These are phyloP conservation scores for Bradypodion pumilum DNA, from an alignment of 2,797 vertebrate genomes.

Conservation along the genomic window DNA sequence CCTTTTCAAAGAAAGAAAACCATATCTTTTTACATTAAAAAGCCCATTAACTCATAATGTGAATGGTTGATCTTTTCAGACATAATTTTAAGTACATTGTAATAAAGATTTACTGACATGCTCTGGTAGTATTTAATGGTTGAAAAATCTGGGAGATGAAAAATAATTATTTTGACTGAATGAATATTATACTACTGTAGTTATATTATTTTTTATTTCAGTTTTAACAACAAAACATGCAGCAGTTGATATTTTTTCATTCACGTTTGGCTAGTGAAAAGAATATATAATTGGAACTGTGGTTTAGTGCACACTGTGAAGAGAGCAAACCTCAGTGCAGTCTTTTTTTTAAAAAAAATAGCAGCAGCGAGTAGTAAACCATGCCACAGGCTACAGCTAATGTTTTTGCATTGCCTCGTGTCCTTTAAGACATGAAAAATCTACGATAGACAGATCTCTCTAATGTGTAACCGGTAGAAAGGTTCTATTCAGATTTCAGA, in stretches of 20 bases:
- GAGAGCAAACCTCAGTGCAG: constrained; percentile 47
- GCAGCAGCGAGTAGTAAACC: constrained; percentile 54
- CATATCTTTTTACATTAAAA: constrained; percentile 50
- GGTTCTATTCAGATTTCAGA: constrained; percentile 76
- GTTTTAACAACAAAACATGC: constrained; percentile 54
- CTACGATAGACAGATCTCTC: constrained; percentile 73
- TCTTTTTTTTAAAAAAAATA: constrained; percentile 44
- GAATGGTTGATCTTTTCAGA: constrained; percentile 63
- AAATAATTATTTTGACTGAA: constrained; percentile 69
- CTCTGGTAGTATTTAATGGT: constrained; percentile 66
- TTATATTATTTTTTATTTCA: constrained; percentile 61
- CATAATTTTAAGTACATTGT: constrained; percentile 58
- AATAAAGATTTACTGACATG: constrained; percentile 55
- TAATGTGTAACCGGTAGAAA: constrained; percentile 68
- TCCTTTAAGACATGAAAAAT: constrained; percentile 72
- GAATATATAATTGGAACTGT: constrained; percentile 40
- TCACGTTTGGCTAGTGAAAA: constrained; percentile 53
- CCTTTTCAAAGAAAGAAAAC: constrained; percentile 48
- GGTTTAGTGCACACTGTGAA: constrained; percentile 53
- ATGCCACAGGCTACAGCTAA: constrained; percentile 58
- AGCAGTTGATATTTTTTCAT: constrained; percentile 42
- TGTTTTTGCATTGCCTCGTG: constrained; percentile 62
- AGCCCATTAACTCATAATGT: constrained; percentile 63
- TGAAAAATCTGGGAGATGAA: constrained; percentile 66
- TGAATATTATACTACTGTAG: constrained; percentile 57